Evolutionary conservation across 2,113 vertebrate genomes (phyloP).

Genomic region (Corapipo altera): DNA sequence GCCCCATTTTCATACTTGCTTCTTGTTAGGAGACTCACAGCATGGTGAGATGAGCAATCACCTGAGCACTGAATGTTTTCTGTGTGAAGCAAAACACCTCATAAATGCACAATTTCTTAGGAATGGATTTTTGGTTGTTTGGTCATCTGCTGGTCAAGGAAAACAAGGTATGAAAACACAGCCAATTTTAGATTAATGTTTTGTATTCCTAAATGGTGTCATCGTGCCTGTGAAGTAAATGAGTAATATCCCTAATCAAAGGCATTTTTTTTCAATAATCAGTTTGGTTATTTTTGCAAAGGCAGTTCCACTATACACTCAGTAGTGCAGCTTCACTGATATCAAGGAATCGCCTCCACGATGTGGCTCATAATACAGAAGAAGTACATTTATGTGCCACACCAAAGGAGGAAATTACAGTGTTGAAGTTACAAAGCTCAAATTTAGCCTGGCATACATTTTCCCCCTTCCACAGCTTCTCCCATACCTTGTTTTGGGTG

Average conservation of each 20-base stretch:
- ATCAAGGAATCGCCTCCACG: not conserved
- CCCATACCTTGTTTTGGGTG: not conserved
- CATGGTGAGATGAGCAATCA: not conserved
- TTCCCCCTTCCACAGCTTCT: not conserved
- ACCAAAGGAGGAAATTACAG: not conserved
- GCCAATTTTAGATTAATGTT: not conserved
- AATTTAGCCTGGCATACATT: not conserved
- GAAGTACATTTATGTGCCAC: not conserved
- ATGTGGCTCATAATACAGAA: not conserved
- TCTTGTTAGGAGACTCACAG: not conserved
- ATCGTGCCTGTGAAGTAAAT: not conserved
- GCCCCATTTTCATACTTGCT: not conserved
- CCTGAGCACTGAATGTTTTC: not conserved
- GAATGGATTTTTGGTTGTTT: not conserved
- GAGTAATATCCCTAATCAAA: not conserved
- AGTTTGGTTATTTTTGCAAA: not conserved
- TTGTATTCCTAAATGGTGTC: not conserved
- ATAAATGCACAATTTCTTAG: not conserved
- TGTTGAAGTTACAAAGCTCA: not conserved
- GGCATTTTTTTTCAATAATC: not conserved
- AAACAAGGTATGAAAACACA: constrained; percentile 27
- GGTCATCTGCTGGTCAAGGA: not conserved
- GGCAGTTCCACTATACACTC: not conserved
- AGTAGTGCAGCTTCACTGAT: not conserved
- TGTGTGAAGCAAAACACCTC: not conserved